Conservation (phyloP, 2,888 invertebrate genomes). For the Odontocerum albicorne region DNA sequence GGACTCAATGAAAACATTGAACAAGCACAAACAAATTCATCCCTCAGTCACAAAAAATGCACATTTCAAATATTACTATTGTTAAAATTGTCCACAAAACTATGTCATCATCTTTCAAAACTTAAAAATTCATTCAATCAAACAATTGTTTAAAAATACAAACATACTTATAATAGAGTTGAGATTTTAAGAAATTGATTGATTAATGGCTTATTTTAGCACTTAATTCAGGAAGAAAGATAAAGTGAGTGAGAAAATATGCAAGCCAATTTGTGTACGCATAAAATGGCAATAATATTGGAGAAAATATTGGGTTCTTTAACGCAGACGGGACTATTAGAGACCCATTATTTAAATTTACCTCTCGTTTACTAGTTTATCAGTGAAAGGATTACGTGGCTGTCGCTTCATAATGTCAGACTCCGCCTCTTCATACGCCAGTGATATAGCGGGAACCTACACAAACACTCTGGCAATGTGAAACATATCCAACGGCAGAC, state of each 20-base stretch:
- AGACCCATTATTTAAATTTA: conserved; percentile 54
- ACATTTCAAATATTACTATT: too few species aligned
- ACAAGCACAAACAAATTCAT: too few species aligned
- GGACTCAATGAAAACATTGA: too few species aligned
- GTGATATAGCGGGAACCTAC: conserved; percentile 88
- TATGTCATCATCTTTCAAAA: too few species aligned
- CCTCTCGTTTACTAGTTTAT: conserved; percentile 98
- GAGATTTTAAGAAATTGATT: background rate
- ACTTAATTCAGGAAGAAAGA: conserved; percentile 2
- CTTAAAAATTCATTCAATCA: too few species aligned
- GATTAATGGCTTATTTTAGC: background rate
- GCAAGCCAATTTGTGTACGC: conserved; percentile 23
- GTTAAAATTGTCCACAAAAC: too few species aligned
- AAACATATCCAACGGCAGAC: conserved; percentile 3
- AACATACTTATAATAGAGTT: background rate
- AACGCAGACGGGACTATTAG: conserved; percentile 5
- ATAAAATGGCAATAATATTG: background rate
- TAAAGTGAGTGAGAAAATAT: conserved; percentile 10
- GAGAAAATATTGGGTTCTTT: background rate
- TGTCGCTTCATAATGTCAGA: conserved; percentile 94
- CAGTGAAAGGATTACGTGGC: conserved; percentile 84
- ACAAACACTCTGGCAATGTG: conserved; percentile 47
- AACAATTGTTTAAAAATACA: too few species aligned
- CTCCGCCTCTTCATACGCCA: conserved; percentile 90
- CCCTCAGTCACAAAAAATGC: too few species aligned